Percentiles rank a stretch among this genome's conserved stretches.
Evolutionary conservation across 2,113 vertebrate species (phyloP).

Genomic region (Odocoileus hemionus): DNA sequence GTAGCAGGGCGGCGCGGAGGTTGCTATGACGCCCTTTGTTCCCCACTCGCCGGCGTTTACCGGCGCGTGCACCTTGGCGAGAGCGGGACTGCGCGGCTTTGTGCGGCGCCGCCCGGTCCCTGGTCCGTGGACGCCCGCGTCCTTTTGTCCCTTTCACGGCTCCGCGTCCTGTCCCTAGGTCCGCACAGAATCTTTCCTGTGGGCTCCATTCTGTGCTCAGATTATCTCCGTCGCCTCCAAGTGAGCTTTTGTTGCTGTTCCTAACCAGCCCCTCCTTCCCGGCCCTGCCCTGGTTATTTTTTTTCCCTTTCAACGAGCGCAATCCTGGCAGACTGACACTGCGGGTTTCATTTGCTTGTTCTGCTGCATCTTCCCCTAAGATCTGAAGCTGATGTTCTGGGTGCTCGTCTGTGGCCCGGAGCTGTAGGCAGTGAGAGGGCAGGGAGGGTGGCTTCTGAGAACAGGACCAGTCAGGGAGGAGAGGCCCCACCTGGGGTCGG

Average conservation of each 20-base stretch:
- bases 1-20: neutral
- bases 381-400: neutral
- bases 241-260: neutral
- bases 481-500: neutral
- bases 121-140: neutral
- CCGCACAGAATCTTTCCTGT: neutral
- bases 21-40: conserved; percentile 72
- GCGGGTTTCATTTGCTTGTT: neutral
- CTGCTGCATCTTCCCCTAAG: neutral
- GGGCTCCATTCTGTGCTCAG: neutral
- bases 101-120: neutral
- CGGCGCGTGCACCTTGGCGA: conserved; percentile 33
- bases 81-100: neutral
- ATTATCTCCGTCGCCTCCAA: neutral
- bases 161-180: fast-evolving
- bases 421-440: neutral
- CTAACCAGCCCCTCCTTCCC: neutral
- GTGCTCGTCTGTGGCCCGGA: neutral
- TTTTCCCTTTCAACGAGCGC: neutral
- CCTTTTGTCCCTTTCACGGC: neutral
- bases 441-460: neutral
- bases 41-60: neutral
- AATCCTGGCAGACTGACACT: neutral
- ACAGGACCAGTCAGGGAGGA: too few relatives aligned
- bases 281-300: neutral